Percentiles rank a stretch among this genome's conserved stretches.
phyloP scores from a whole-genome alignment of 1,140 invertebrate genomes.

The Rhopalosiphum padi region DNA sequence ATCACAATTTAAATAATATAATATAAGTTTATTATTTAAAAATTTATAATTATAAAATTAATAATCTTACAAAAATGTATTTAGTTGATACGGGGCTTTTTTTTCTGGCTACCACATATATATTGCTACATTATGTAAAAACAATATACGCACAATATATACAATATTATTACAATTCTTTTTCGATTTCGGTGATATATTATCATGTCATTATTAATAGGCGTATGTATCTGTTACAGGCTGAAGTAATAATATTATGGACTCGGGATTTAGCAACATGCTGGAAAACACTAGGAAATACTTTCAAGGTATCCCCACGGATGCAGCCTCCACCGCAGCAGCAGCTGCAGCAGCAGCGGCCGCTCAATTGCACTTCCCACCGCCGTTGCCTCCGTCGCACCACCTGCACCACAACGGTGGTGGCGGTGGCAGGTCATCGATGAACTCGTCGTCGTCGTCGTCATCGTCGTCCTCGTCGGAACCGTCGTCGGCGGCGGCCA shows the following conservation, averaged over 20 bases:
- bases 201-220: not conserved
- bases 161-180: not conserved
- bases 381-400: constrained; percentile 63
- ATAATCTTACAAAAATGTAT: too few relatives aligned
- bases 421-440: constrained; percentile 60
- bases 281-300: constrained; percentile 80
- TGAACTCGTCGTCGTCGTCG: constrained; percentile 65
- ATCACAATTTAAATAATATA: too few relatives aligned
- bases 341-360: constrained; percentile 65
- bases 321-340: constrained; percentile 64
- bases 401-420: not conserved
- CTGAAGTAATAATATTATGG: constrained; percentile 68
- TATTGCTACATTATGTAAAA: too few relatives aligned
- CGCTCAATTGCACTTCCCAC: constrained; percentile 67
- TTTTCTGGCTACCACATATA: too few relatives aligned
- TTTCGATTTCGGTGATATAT: not conserved
- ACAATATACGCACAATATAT: not conserved
- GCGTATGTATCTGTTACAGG: not conserved
- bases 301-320: constrained; percentile 76
- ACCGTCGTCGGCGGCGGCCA: constrained; percentile 64
- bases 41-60: too few relatives aligned
- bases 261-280: constrained; percentile 73
- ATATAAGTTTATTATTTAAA: too few relatives aligned
- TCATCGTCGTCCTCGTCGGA: constrained; percentile 63
- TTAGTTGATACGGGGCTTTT: too few relatives aligned